Evolutionary conservation across 1,140 invertebrate species (phyloP), one percentile per base, ranked within the genome.

Genomic region (Piezodorus guildinii): DNA sequence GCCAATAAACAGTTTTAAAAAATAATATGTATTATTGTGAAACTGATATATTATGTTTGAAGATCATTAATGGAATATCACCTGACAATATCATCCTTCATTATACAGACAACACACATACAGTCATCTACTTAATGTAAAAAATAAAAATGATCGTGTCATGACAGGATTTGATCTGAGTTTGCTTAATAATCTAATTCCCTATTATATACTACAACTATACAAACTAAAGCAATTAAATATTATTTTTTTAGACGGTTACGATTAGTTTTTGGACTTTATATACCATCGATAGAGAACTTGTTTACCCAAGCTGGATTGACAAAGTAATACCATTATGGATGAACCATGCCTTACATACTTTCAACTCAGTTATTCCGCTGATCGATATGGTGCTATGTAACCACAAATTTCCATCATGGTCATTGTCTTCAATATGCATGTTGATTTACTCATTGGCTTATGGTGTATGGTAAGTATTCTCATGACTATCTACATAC

Each of bases 341-440:
- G 90, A 73, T 94, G 1, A 96, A 96, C 74, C 93, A 96, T 76
- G 76, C 89, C 0, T 85, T 94, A 80, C 88, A 92, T 72, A 89
- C 88, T 0, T 82, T 84, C 66, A 84, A 90, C 51, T 77, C 86
- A 68, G 75, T 87, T 0, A 83, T 88, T 68, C 85, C 84, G n/a
- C 46, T 86, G 0, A 70, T 86, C 46, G 88, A 90, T 73, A 77
- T 88, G 70, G 74, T 83, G 16, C 77, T 81, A 17, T 80, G 81
- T 51, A 85, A 83, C 71, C 80, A 84, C 70, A 81, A 82, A 71
- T 90, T 87, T 76, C 87, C 88, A 0, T 75, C 72, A 56, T 21
- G 34, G 34, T 8, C 34, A 10, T 27, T 23, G 6, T 25, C 23
- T 56, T 56, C 23, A 10, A 12, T 39, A 45, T 25, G 43, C 5